These are phyloP conservation scores for Hydroisotoma schaefferi DNA, from an alignment of 2,888 invertebrate species.

Conservation along the genomic window DNA sequence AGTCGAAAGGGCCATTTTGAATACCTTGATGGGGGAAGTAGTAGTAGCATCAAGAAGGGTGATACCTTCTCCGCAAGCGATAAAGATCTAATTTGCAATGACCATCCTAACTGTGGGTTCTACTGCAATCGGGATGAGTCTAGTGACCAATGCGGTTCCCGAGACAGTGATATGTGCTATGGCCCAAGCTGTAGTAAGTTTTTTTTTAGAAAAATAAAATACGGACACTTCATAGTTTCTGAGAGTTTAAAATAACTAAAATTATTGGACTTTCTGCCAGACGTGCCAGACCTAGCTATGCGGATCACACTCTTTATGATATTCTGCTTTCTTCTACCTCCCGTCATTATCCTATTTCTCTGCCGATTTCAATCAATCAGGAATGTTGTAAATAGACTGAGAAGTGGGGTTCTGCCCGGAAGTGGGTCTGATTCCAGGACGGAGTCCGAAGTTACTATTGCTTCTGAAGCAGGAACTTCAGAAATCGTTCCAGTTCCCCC, in stretches of 20 bases:
- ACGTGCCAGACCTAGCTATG: background rate
- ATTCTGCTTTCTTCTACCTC: constrained; percentile 9
- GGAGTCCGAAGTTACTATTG: background rate
- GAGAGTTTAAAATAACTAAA: background rate
- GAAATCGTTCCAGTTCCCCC: no score
- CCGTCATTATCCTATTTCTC: background rate
- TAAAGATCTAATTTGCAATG: constrained; percentile 23
- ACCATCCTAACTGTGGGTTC: constrained; percentile 34
- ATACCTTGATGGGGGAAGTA: background rate
- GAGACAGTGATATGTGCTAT: background rate
- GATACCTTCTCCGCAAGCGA: no score
- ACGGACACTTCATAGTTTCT: background rate
- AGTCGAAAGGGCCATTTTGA: no score
- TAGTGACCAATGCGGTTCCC: background rate
- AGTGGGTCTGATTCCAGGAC: no score
- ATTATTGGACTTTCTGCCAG: background rate
- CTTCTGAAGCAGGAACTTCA: no score
- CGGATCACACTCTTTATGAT: background rate
- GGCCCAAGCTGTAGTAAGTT: background rate
- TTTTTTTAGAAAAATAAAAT: background rate
- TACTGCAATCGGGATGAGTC: constrained; percentile 30
- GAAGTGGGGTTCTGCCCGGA: background rate
- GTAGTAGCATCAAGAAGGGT: background rate
- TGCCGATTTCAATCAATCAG: background rate
- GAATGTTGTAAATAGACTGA: background rate